Evolutionary conservation across 2,797 vertebrate species (phyloP).

Genomic region (Rhinichthys osculus): DNA sequence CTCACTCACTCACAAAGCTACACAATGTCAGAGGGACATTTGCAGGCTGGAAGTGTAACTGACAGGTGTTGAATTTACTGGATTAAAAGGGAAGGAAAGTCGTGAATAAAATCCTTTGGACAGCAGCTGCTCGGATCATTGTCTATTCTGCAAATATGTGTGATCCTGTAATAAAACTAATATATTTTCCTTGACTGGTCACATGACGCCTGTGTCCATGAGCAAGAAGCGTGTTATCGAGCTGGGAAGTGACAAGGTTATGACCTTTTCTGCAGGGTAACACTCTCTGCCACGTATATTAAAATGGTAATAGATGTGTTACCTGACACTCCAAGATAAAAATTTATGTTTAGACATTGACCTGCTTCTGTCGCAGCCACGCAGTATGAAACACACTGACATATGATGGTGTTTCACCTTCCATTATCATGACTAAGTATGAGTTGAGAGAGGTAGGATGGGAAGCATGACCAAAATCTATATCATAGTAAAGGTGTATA

Average conservation of each 20-base stretch:
- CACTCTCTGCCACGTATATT: conserved; percentile 18
- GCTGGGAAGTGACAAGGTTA: conserved; percentile 35
- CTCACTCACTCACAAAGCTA: too few relatives aligned
- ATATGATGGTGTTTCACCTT: conserved; percentile 11
- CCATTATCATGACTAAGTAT: conserved; percentile 3
- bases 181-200: conserved; percentile 34
- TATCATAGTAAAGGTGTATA: not conserved
- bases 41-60: not conserved
- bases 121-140: conserved; percentile 16
- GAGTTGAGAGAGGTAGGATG: not conserved
- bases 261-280: conserved; percentile 38
- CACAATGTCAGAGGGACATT: conserved; percentile 4
- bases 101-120: conserved; percentile 11
- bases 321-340: conserved; percentile 36
- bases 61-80: conserved; percentile 4
- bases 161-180: conserved; percentile 20
- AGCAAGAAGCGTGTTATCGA: not conserved
- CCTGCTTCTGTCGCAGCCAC: conserved; percentile 22
- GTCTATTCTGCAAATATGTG: conserved; percentile 15
- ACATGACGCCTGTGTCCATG: not conserved
- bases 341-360: conserved; percentile 44
- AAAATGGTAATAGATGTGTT: conserved; percentile 15
- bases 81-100: not conserved
- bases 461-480: not conserved
- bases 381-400: not conserved